Percentiles rank a stretch among this genome's conserved stretches.
Evolutionary conservation across 2,888 invertebrate species (phyloP).

Genomic region (Athalia cordata): DNA sequence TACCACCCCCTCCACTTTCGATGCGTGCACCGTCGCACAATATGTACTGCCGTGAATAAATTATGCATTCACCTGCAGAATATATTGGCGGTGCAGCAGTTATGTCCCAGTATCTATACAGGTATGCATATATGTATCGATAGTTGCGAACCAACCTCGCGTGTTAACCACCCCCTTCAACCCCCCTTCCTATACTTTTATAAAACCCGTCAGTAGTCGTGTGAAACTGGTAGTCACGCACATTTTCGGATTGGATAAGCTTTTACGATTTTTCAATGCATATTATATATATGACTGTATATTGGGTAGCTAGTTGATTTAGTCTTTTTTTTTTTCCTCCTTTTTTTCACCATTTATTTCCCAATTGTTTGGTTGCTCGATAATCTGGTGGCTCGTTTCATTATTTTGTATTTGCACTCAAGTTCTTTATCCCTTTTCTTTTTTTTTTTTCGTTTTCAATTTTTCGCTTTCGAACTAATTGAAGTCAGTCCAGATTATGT

Average conservation of each 20-base stretch:
- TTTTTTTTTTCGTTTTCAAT: not conserved
- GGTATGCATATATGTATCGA: not conserved
- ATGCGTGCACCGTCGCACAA: not conserved
- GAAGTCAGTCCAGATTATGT: not conserved
- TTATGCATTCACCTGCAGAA: constrained; percentile 22
- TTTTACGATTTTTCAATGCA: constrained; percentile 6
- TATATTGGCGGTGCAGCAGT: not conserved
- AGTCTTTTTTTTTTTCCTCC: too few relatives aligned
- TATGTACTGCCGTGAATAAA: constrained; percentile 6
- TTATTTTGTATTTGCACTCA: too few relatives aligned
- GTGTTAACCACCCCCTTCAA: too few relatives aligned
- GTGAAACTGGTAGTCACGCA: constrained; percentile 5
- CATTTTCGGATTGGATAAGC: constrained; percentile 17
- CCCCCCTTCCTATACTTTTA: too few relatives aligned
- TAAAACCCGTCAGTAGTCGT: not conserved
- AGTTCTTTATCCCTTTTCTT: not conserved
- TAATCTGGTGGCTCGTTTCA: too few relatives aligned
- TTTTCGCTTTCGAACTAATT: not conserved
- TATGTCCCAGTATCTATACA: not conserved
- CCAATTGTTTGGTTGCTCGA: too few relatives aligned
- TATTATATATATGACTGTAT: not conserved
- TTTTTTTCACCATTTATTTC: not conserved
- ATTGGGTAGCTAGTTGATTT: too few relatives aligned
- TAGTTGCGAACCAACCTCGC: too few relatives aligned
- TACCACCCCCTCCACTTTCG: not conserved